These are phyloP conservation scores for Dione juno DNA, from an alignment of 2,888 invertebrate genomes.

Conservation along the genomic window DNA sequence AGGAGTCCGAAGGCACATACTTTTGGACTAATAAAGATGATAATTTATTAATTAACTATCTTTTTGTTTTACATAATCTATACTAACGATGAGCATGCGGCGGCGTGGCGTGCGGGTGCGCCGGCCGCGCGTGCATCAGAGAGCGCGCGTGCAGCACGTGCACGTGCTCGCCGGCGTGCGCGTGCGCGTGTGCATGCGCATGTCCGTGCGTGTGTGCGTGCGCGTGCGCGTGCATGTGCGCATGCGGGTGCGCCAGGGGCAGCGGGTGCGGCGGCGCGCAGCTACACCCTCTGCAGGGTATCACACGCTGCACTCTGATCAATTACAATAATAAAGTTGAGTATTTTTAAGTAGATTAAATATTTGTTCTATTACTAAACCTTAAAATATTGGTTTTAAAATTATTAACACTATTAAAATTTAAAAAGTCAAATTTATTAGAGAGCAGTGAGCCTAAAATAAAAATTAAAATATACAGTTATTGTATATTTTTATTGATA, in stretches of 20 bases:
- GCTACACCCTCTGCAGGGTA: constrained; percentile 68
- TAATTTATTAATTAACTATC: too few species aligned
- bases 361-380: too few species aligned
- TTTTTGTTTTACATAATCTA: too few species aligned
- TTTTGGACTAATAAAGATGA: too few species aligned
- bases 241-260: constrained; percentile 45
- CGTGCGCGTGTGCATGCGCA: constrained; percentile 60
- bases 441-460: too few species aligned
- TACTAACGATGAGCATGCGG: constrained; percentile 63
- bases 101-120: constrained; percentile 47
- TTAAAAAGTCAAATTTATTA: too few species aligned
- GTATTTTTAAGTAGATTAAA: too few species aligned
- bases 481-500: too few species aligned
- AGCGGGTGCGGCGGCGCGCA: constrained; percentile 53
- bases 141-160: constrained; percentile 50
- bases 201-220: constrained; percentile 48
- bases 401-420: too few species aligned
- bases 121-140: constrained; percentile 49
- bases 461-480: too few species aligned
- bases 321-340: background rate
- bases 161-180: constrained; percentile 66
- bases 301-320: constrained; percentile 60
- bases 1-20: too few species aligned
- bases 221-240: constrained; percentile 48
- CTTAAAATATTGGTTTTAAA: too few species aligned